phyloP scores from a whole-genome alignment of 2,797 vertebrate genomes.

The Meriones psammophilus region DNA sequence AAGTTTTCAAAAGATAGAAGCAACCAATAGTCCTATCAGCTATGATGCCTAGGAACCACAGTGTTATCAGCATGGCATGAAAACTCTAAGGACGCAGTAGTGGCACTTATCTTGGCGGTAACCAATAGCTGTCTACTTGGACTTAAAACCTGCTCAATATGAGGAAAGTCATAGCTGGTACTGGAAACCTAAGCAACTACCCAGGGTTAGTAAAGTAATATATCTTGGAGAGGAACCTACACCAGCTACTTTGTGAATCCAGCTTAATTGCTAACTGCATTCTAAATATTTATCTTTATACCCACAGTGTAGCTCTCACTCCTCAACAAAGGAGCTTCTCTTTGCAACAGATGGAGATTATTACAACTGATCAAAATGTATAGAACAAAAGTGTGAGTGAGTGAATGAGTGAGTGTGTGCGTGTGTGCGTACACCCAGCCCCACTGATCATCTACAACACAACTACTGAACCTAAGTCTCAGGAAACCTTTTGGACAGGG shows the following conservation, averaged over 20 bases:
- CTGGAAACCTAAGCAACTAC: background rate
- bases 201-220: background rate
- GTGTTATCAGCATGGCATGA: background rate
- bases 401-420: too few relatives aligned
- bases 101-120: background rate
- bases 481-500: background rate
- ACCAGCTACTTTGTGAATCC: background rate
- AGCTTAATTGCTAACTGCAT: background rate
- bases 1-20: background rate
- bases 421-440: background rate
- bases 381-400: background rate
- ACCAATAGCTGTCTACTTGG: background rate
- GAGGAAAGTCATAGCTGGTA: too few relatives aligned
- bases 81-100: background rate
- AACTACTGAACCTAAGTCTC: background rate
- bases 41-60: background rate
- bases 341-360: background rate
- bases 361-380: background rate
- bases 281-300: background rate
- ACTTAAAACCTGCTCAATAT: background rate
- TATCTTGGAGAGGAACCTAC: background rate
- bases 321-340: background rate
- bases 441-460: background rate
- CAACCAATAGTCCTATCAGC: background rate
- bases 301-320: background rate